Evolutionary conservation across 2,797 vertebrate genomes (phyloP).

Genomic region (Delichon dasypus): DNA sequence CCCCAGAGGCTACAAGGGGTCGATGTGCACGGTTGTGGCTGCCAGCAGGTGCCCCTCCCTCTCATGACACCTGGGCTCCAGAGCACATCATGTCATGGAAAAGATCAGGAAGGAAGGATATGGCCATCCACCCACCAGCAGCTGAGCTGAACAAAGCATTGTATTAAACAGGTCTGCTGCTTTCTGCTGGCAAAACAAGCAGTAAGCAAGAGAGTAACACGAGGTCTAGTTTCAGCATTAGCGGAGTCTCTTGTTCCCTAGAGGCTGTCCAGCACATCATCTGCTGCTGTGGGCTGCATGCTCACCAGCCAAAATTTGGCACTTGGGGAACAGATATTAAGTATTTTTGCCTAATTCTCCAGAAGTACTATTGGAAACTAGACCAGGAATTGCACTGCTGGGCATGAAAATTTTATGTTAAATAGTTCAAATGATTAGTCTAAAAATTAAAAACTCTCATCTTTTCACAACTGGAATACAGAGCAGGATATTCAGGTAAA

Average conservation of each 20-base stretch:
- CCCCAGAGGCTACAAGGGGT: background rate
- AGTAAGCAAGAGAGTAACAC: background rate
- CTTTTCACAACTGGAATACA: background rate
- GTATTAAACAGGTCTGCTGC: background rate
- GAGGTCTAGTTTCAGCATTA: background rate
- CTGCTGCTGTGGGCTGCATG: background rate
- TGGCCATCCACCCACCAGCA: background rate
- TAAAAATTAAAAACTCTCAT: background rate
- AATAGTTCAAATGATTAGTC: background rate
- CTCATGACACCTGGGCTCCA: background rate
- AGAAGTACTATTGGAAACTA: background rate
- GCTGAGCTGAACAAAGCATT: background rate
- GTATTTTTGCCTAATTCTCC: background rate
- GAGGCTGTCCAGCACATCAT: background rate
- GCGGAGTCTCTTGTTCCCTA: background rate
- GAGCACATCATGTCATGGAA: background rate
- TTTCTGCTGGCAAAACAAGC: background rate
- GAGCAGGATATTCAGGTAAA: background rate
- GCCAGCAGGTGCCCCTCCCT: background rate
- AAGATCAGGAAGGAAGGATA: background rate
- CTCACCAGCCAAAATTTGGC: background rate
- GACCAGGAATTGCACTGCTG: background rate
- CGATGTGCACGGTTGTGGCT: rapidly evolving
- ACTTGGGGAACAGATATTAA: background rate
- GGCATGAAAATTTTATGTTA: background rate